Evolutionary conservation across 1,140 invertebrate species (phyloP).

Genomic region (Nautilus pompilius): DNA sequence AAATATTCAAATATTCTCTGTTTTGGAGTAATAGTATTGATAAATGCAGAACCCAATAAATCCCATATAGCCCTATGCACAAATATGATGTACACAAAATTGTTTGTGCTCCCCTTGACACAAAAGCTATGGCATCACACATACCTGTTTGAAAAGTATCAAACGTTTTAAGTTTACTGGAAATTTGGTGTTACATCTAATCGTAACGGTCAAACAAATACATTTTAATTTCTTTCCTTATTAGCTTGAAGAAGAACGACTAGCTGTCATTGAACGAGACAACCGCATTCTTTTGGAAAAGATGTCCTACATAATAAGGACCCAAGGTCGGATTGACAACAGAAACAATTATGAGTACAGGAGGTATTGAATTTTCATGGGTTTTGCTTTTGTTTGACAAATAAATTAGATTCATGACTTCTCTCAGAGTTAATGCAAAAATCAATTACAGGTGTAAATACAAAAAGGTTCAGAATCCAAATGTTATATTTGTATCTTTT

Average conservation of each 20-base stretch:
- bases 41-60: too few species aligned
- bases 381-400: background rate
- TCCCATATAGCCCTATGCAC: too few species aligned
- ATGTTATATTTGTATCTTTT: background rate
- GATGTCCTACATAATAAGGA: slow-evolving; percentile 54
- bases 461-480: too few species aligned
- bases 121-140: too few species aligned
- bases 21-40: too few species aligned
- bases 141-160: too few species aligned
- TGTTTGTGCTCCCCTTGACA: too few species aligned
- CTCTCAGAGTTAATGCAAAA: background rate
- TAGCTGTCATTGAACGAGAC: slow-evolving; percentile 53
- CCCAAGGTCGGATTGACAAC: slow-evolving; percentile 48
- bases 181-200: too few species aligned
- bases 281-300: slow-evolving; percentile 52
- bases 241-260: slow-evolving; percentile 51
- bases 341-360: slow-evolving; percentile 50
- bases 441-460: background rate
- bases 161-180: too few species aligned
- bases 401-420: background rate
- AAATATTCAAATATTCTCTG: too few species aligned
- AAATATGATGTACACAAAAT: too few species aligned
- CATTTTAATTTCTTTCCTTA: slow-evolving; percentile 7
- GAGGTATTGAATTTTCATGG: slow-evolving; percentile 36
- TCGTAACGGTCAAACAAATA: too few species aligned